Evolutionary conservation across 2,888 invertebrate genomes (phyloP).

Genomic region (Axea sp.): DNA sequence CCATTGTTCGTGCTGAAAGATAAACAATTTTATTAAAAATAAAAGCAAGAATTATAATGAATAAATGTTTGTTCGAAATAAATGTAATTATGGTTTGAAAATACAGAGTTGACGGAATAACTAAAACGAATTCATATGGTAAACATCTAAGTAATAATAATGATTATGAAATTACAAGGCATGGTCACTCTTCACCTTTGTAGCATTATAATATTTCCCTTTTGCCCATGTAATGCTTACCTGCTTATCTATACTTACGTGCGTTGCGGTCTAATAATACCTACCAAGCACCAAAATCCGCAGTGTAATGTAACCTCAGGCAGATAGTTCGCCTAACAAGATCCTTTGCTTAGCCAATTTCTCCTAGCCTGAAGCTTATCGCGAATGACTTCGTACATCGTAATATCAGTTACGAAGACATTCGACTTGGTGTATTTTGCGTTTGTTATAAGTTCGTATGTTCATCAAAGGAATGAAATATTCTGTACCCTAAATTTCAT

Average conservation of each 20-base stretch:
- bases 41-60: too few species aligned
- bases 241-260: constrained; percentile 60
- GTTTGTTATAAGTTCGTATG: constrained; percentile 27
- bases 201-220: constrained; percentile 48
- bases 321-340: constrained; percentile 67
- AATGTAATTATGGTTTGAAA: too few species aligned
- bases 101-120: too few species aligned
- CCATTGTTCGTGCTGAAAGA: too few species aligned
- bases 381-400: constrained; percentile 55
- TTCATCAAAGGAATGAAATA: constrained; percentile 20
- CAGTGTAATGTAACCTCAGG: constrained; percentile 68
- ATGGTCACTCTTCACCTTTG: constrained; percentile 44
- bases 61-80: too few species aligned
- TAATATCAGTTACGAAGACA: constrained; percentile 55
- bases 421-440: constrained; percentile 38
- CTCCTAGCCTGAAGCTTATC: constrained; percentile 68
- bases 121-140: constrained; percentile 14
- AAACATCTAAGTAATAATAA: constrained; percentile 38
- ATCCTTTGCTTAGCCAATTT: constrained; percentile 67
- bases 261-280: constrained; percentile 68
- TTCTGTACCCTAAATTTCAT: too few species aligned
- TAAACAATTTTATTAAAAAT: too few species aligned
- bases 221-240: constrained; percentile 55
- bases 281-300: constrained; percentile 64
- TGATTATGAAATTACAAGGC: constrained; percentile 41